These are phyloP conservation scores for Limnothrissa miodon DNA, from an alignment of 2,113 vertebrate genomes.

Conservation along the genomic window DNA sequence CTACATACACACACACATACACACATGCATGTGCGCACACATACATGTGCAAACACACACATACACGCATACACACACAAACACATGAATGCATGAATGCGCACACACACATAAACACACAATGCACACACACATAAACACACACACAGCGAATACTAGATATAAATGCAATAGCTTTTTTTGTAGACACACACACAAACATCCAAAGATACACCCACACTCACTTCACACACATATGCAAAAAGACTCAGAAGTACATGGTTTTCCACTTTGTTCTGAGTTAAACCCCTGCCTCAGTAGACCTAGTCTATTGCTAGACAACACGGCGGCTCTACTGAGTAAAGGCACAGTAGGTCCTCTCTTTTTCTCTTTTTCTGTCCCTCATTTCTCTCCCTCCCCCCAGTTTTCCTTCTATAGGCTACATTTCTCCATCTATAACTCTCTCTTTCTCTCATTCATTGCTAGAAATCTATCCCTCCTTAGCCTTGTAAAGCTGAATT, in stretches of 20 bases:
- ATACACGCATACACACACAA: background rate
- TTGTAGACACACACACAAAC: background rate
- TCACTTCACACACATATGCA: background rate
- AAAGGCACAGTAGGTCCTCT: no score
- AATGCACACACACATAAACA: background rate
- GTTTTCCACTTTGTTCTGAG: background rate
- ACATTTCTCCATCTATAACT: no score
- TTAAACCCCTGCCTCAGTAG: background rate
- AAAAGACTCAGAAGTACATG: background rate
- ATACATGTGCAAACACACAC: background rate
- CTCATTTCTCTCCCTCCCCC: no score
- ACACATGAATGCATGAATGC: no score
- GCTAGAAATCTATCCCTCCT: no score
- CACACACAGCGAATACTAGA: background rate
- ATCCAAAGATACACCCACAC: background rate
- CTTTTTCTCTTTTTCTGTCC: no score
- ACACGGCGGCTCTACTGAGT: no score
- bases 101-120: slow-evolving; percentile 1
- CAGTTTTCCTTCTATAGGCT: no score
- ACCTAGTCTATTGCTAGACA: background rate
- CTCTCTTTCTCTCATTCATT: no score
- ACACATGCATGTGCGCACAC: background rate
- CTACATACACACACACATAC: slow-evolving; percentile 58
- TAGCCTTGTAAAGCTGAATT: no score
- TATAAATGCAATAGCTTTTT: background rate